Base-by-base conservation (phyloP, 2,797 vertebrate species). In the Anniella stebbinsi region DNA sequence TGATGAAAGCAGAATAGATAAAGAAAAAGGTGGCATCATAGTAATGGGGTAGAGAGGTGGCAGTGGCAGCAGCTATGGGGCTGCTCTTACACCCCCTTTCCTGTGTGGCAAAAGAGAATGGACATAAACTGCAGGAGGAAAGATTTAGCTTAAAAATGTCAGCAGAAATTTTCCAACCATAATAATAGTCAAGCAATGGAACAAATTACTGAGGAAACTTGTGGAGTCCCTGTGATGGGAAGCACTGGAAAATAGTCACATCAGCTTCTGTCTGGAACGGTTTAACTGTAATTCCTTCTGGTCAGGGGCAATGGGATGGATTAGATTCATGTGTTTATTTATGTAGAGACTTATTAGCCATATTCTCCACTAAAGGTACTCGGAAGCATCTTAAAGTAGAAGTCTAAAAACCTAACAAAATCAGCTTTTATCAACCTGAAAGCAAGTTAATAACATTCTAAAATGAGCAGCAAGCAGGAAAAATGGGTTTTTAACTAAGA, bases 101-200 rank as follows among this genome's bases (percentile, higher is more conserved):
- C 80, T 87, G 80, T 87, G 72, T 75, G 80, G 89, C 63, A 17
- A 87, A 77, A 81, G 38, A 87, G 78, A 69, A 57, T 30, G 69
- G 87, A 84, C 78, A 86, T 86, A 63, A 85, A 86, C 57, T 38
- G 85, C 72, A 87, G 89, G 60, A 70, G 86, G 89, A 90, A 90
- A 90, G 80, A 45, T 90, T 83, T 84, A 77, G 80, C 75, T 90
- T 83, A 36, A 87, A 90, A 90, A 90, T 90, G 89, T 90, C 89
- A 90, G 89, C 89, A 87, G 48, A 90, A 90, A 87, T 90, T 87
- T 90, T 90, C 89, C 89, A 90, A 90, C 86, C 89, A 90, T 90
- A 90, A 90, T 90, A 84, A 87, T 87, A 90, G 86, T 66, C 80
- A 84, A 90, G 89, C 89, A 87, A 69, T 90, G 89, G 89, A 90